phyloP scores from a whole-genome alignment of 1,140 invertebrate genomes.

The Littorina saxatilis region DNA sequence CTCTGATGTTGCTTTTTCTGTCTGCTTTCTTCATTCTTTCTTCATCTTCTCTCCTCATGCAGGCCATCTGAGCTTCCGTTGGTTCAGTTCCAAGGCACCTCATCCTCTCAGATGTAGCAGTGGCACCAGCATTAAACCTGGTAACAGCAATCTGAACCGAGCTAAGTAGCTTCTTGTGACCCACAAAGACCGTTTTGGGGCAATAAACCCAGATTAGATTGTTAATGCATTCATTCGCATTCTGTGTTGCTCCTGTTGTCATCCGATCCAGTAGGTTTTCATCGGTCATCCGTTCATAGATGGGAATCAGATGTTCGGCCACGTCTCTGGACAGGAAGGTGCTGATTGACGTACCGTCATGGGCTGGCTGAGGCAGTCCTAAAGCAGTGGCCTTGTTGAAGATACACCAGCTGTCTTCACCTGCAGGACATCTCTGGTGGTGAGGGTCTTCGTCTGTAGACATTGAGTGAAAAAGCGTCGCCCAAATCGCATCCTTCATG shows the following conservation, averaged over 20 bases:
- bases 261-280: neutral
- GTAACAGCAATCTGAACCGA: neutral
- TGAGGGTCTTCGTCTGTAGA: neutral
- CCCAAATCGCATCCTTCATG: constrained; percentile 12
- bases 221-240: neutral
- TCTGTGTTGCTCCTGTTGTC: neutral
- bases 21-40: neutral
- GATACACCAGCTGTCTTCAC: neutral
- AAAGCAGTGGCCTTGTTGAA: neutral
- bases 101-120: neutral
- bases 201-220: neutral
- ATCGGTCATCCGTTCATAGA: neutral
- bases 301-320: neutral
- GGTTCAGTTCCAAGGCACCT: neutral
- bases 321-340: neutral
- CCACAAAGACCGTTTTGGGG: neutral
- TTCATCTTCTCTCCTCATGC: no score
- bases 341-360: neutral
- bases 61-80: neutral
- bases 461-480: neutral
- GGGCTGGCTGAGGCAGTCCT: neutral
- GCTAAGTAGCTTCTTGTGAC: neutral
- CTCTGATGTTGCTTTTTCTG: neutral
- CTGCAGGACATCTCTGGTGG: neutral
- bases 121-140: neutral